Percentiles rank a stretch among this genome's conserved stretches.
Conservation (phyloP, 2,797 vertebrate genomes). For the Chelon labrosus region DNA sequence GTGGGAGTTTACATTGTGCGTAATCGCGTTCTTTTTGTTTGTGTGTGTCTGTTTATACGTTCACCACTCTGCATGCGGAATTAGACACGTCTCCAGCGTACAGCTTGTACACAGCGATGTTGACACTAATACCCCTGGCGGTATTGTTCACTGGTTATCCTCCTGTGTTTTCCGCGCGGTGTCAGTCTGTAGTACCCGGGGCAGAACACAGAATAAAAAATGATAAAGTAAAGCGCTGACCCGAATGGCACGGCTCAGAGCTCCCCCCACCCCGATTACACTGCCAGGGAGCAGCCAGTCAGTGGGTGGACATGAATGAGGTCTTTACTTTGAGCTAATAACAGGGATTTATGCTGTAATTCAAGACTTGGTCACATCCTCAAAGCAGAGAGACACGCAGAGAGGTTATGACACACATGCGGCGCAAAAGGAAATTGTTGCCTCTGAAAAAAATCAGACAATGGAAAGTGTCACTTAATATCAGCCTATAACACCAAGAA, state of each 20-base stretch:
- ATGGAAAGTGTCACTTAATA: constrained; percentile 23
- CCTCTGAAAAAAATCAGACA: constrained; percentile 12
- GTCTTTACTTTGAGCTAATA: constrained; percentile 69
- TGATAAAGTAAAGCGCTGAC: constrained; percentile 63
- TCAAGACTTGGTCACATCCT: constrained; percentile 46
- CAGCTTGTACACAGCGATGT: constrained; percentile 15
- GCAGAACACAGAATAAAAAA: constrained; percentile 56
- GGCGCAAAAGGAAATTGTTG: constrained; percentile 37
- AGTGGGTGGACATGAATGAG: constrained; percentile 58
- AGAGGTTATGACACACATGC: constrained; percentile 53
- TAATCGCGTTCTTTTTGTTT: not conserved
- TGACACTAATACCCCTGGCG: constrained; percentile 56
- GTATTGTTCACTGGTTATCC: constrained; percentile 51
- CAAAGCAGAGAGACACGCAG: constrained; percentile 27
- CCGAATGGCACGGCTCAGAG: constrained; percentile 61
- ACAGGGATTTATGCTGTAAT: constrained; percentile 66
- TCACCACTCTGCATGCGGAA: constrained; percentile 12
- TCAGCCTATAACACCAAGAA: not conserved
- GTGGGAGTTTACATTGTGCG: constrained; percentile 2
- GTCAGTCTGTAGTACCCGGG: constrained; percentile 60
- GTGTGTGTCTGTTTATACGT: not conserved
- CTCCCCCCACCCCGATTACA: constrained; percentile 53
- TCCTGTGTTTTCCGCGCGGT: constrained; percentile 51
- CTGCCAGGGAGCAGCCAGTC: constrained; percentile 61
- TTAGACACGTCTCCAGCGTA: constrained; percentile 31